phyloP scores from a whole-genome alignment of 2,113 vertebrate genomes.

The Noturus placidus region DNA sequence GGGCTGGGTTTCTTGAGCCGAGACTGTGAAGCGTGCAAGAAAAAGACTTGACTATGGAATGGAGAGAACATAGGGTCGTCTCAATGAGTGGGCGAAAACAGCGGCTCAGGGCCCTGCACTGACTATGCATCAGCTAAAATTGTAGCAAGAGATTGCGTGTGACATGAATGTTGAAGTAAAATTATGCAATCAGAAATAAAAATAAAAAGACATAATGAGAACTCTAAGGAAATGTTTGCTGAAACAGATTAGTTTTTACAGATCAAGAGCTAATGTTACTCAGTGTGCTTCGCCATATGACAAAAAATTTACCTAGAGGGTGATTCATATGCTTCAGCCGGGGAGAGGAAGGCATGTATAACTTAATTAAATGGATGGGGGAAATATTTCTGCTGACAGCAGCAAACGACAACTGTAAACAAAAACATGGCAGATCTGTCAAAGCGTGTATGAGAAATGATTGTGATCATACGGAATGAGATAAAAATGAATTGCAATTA shows the following conservation, averaged over 20 bases:
- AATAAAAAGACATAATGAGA: background rate
- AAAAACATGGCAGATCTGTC: background rate
- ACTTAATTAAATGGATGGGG: background rate
- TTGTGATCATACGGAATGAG: background rate
- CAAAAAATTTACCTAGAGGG: background rate
- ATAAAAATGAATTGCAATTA: background rate
- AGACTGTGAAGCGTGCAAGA: constrained; percentile 69
- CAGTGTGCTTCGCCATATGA: background rate
- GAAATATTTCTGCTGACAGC: background rate
- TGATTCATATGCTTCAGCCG: background rate
- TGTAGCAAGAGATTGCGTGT: background rate
- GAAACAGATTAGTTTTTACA: background rate
- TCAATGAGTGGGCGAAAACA: background rate
- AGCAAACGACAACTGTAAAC: background rate
- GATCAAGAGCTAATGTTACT: background rate
- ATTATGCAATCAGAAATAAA: background rate
- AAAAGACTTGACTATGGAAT: constrained; percentile 55
- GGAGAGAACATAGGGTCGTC: background rate
- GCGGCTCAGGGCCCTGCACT: background rate
- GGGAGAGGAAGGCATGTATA: background rate
- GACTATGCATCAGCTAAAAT: background rate
- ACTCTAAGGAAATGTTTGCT: background rate
- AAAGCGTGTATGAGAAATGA: too few species aligned
- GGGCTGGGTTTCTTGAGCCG: constrained; percentile 71
- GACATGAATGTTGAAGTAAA: background rate